These are phyloP conservation scores for Campopleginae sp. DNA, from an alignment of 2,888 invertebrate species.

Conservation along the genomic window DNA sequence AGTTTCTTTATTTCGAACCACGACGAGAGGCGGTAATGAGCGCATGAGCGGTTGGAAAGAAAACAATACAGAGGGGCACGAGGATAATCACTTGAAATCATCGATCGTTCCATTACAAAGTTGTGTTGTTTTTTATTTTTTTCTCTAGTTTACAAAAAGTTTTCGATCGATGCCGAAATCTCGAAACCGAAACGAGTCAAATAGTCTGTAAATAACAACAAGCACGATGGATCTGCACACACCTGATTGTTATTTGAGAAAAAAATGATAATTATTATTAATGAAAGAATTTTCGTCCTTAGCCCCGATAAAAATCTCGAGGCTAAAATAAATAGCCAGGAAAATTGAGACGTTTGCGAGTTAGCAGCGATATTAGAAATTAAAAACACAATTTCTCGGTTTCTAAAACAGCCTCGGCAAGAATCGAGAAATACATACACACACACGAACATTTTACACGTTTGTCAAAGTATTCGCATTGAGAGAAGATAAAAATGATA, in stretches of 20 bases:
- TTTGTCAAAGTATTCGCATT: constrained; percentile 52
- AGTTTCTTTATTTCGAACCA: constrained; percentile 15
- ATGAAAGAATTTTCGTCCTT: constrained; percentile 1
- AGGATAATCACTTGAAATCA: constrained; percentile 57
- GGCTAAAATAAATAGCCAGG: background rate
- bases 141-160: background rate
- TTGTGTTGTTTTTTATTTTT: background rate
- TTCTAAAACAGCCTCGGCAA: background rate
- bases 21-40: constrained; percentile 52
- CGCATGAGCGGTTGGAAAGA: constrained; percentile 6
- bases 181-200: constrained; percentile 47
- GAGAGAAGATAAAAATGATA: constrained; percentile 62
- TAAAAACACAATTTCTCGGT: background rate
- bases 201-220: constrained; percentile 57
- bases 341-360: background rate
- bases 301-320: constrained; percentile 24
- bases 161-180: constrained; percentile 45
- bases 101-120: constrained; percentile 30
- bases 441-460: constrained; percentile 46
- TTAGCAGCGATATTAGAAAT: background rate
- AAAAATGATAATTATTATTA: constrained; percentile 3
- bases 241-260: constrained; percentile 37
- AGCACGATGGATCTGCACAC: constrained; percentile 42
- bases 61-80: constrained; percentile 33
- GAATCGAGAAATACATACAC: constrained; percentile 14